Evolutionary conservation across 2,113 vertebrate genomes (phyloP).

Genomic region (Rhinopomastus cyanomelas): DNA sequence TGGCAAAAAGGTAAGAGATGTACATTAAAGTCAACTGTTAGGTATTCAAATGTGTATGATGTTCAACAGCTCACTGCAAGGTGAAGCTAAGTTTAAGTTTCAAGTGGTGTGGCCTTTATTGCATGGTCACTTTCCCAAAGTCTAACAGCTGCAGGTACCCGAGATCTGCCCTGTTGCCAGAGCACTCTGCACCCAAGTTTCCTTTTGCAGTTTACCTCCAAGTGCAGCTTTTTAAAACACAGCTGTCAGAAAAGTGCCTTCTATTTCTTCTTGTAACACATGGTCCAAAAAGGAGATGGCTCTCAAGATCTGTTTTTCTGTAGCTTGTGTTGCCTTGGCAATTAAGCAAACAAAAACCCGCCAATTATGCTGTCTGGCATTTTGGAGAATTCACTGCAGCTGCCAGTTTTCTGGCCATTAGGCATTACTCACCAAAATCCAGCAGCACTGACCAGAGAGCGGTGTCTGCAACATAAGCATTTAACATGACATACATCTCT

Average conservation of each 20-base stretch:
- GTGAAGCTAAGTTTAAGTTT: too few relatives aligned
- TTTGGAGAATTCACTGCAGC: background rate
- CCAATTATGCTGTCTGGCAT: background rate
- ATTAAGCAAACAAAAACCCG: background rate
- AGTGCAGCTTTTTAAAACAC: background rate
- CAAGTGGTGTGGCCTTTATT: background rate
- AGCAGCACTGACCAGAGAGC: background rate
- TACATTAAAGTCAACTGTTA: background rate
- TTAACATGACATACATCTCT: background rate
- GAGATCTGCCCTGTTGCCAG: background rate
- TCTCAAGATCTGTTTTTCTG: background rate
- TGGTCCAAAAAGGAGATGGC: background rate
- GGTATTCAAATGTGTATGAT: background rate
- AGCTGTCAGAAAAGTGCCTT: background rate
- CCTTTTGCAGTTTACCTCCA: background rate
- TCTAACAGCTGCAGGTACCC: background rate
- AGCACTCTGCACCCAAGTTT: background rate
- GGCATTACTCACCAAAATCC: background rate
- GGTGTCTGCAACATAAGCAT: background rate
- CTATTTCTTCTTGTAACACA: background rate
- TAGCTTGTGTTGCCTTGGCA: background rate
- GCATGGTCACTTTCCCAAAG: background rate
- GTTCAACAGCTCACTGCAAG: too few relatives aligned
- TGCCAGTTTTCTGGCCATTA: background rate
- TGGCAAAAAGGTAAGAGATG: conserved; percentile 89